Evolutionary conservation across 1,140 invertebrate species (phyloP), one percentile per base, ranked within the genome.

Genomic region (Platorchestia sp.): DNA sequence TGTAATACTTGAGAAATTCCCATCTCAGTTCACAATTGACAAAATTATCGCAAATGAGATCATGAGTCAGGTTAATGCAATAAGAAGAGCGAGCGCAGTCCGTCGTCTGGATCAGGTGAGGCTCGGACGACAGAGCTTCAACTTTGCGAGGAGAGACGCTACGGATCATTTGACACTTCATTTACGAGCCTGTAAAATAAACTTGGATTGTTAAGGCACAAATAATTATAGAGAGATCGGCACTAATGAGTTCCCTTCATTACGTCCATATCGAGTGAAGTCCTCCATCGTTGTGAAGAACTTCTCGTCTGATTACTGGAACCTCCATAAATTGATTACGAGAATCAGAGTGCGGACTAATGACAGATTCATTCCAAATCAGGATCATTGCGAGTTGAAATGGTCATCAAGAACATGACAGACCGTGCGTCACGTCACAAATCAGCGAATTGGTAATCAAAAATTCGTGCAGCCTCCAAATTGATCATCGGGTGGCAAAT

Each of bases 151-250:
- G 87, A 42, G 41, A 44, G 41, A 89, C 5, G 87, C 41, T 89
- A 89, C 43, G 43, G 91, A 93, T 93, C 43, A 93, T 93, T 93
- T 93, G 40, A 36, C 16, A 44, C 91, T 93, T 93, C 91, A 93
- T 93, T 93, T 93, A 27, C 22, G 45, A 93, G 43, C 44, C 91
- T 93, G 91, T 0, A 93, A 93, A 93, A 93, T 44, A 93, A 93
- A 93, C 91, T 93, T 93, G 45, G 91, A 44, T 93, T 93, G 91
- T 93, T 93, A 93, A 93, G 45, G 45, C 36, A 47, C 6, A 93
- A 45, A 47, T 93, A 93, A 93, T 47, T 93, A 27, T 75, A 22
- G 59, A 93, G 91, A 19, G 91, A 93, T 93, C 44, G 45, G 36
- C 43, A 41, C 87, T 89, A 89, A 89, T 89, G 87, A 89, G 87